Evolutionary conservation across 2,113 vertebrate species (phyloP).

Genomic region (Acanthochromis polyacanthus): DNA sequence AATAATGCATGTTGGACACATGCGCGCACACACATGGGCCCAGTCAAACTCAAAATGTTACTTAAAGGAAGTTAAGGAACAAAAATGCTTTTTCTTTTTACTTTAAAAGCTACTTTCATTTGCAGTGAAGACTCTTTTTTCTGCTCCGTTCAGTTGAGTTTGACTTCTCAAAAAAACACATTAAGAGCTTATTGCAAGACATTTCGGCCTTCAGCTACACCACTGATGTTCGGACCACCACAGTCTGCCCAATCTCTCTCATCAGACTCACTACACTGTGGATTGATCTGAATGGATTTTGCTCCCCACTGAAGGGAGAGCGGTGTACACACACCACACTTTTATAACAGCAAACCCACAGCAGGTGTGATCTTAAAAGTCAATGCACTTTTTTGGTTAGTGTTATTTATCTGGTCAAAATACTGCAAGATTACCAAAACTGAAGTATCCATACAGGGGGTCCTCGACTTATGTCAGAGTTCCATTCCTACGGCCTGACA

Average conservation of each 20-base stretch:
- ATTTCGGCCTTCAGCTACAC: background rate
- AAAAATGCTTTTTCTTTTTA: too few relatives aligned
- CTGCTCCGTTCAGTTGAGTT: background rate
- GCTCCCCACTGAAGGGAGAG: background rate
- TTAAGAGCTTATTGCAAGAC: background rate
- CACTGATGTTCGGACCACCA: background rate
- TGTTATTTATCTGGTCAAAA: too few relatives aligned
- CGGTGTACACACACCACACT: background rate
- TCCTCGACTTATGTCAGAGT: too few relatives aligned
- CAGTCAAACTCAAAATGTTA: constrained; percentile 8
- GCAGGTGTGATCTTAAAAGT: background rate
- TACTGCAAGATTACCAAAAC: too few relatives aligned
- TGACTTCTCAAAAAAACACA: background rate
- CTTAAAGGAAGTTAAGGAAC: constrained; percentile 16
- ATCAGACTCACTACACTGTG: background rate
- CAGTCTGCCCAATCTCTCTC: background rate
- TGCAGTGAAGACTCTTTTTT: background rate
- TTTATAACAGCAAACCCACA: background rate
- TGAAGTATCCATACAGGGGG: too few relatives aligned
- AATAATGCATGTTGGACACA: constrained; percentile 28
- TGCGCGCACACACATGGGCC: background rate
- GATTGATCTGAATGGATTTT: background rate
- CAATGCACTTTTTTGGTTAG: background rate
- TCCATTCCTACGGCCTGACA: too few relatives aligned
- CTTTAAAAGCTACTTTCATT: too few relatives aligned